phyloP scores from a whole-genome alignment of 2,113 vertebrate species.

The Pao palembangensis region DNA sequence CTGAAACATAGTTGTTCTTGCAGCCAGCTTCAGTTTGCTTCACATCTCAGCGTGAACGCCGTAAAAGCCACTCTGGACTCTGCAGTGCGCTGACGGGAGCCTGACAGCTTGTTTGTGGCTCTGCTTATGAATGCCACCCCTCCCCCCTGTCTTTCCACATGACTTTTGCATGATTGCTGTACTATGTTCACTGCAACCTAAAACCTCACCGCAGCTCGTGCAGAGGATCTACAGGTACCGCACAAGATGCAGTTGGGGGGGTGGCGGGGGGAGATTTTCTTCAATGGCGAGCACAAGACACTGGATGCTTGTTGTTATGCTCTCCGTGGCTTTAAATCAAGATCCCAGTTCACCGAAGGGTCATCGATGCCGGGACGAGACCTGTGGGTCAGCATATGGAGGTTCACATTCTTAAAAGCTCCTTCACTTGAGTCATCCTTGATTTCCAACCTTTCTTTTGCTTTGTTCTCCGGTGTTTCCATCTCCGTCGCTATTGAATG shows the following conservation, averaged over 20 bases:
- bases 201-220: conserved; percentile 34
- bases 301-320: conserved; percentile 45
- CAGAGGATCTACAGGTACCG: conserved; percentile 28
- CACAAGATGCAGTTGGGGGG: conserved; percentile 30
- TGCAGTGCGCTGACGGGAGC: conserved; percentile 13
- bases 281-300: conserved; percentile 44
- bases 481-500: neutral
- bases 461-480: neutral
- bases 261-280: conserved; percentile 44
- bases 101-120: conserved; percentile 25
- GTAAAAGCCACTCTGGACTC: conserved; percentile 17
- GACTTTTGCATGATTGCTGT: conserved; percentile 37
- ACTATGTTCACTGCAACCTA: conserved; percentile 18
- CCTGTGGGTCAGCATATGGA: conserved; percentile 16
- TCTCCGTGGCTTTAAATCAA: conserved; percentile 35
- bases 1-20: conserved; percentile 53
- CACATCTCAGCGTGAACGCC: conserved; percentile 39
- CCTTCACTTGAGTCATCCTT: conserved; percentile 1
- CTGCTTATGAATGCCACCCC: conserved; percentile 22
- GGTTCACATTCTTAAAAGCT: conserved; percentile 11
- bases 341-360: conserved; percentile 25
- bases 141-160: conserved; percentile 3
- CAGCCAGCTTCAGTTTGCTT: conserved; percentile 32
- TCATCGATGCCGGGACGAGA: conserved; percentile 17
- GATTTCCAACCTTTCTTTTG: neutral